A percentile compares a stretch with the other conserved stretches of the same genome.
Evolutionary conservation across 1,140 invertebrate genomes (phyloP).

Genomic region (Macrobrachium nipponense): DNA sequence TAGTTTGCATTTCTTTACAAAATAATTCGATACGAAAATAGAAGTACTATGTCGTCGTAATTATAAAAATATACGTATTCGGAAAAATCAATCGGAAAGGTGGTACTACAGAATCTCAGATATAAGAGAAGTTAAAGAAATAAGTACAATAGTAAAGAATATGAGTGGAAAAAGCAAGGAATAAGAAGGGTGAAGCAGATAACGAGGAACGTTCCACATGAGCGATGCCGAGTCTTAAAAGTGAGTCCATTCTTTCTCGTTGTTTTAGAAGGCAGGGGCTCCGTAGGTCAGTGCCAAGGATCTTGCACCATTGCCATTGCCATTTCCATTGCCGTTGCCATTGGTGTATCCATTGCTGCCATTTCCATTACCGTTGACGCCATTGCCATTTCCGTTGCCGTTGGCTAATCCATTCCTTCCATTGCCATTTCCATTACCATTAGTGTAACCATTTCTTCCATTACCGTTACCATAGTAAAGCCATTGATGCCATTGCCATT

Average conservation of each 20-base stretch:
- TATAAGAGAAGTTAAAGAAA: too few relatives aligned
- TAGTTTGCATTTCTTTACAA: too few relatives aligned
- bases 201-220: too few relatives aligned
- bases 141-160: background rate
- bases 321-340: background rate
- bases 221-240: background rate
- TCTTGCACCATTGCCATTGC: background rate
- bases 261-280: background rate
- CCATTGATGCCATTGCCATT: background rate
- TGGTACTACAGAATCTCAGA: too few relatives aligned
- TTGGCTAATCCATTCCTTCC: background rate
- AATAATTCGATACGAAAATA: too few relatives aligned
- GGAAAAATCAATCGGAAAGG: too few relatives aligned
- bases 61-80: too few relatives aligned
- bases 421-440: background rate
- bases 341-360: background rate
- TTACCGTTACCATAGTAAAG: background rate
- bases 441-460: background rate
- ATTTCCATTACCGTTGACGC: background rate
- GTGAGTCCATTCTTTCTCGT: background rate
- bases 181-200: too few relatives aligned
- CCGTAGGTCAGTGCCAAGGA: too few relatives aligned
- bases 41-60: too few relatives aligned
- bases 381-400: background rate
- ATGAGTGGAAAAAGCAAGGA: background rate